Percentiles rank a stretch among this genome's conserved stretches.
These are phyloP conservation scores for Diploscapter pachys DNA, from an alignment of 1,140 invertebrate species.

Conservation along the genomic window DNA sequence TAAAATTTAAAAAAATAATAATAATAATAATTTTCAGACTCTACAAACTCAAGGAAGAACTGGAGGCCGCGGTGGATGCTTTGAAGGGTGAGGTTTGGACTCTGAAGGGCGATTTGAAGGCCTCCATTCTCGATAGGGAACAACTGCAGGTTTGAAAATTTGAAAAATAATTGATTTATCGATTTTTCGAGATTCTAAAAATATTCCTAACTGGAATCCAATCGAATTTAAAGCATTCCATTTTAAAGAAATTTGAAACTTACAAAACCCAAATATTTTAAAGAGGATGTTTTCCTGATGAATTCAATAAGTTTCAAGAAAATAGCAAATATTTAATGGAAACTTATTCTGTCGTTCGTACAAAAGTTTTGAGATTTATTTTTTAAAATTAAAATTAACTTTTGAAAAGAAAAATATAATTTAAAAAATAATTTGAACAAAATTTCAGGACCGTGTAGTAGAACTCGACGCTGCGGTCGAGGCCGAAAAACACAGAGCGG, in stretches of 20 bases:
- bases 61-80: constrained; percentile 35
- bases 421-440: no score
- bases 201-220: neutral
- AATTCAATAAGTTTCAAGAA: no score
- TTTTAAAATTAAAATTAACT: no score
- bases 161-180: neutral
- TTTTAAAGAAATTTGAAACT: neutral
- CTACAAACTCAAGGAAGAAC: constrained; percentile 34
- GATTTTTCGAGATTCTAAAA: neutral
- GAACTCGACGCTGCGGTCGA: constrained; percentile 14
- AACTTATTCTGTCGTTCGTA: no score
- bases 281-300: no score
- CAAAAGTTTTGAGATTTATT: no score
- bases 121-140: constrained; percentile 29
- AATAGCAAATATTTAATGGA: no score
- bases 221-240: neutral
- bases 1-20: neutral
- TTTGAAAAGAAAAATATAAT: no score
- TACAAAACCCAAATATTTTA: neutral
- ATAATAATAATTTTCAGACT: constrained; percentile 31
- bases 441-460: constrained; percentile 9
- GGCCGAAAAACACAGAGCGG: constrained; percentile 19
- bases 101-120: constrained; percentile 37
- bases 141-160: neutral
- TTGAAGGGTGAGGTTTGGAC: constrained; percentile 39